These are phyloP conservation scores for Tringa solitaria DNA, from an alignment of 2,113 vertebrate genomes.

Conservation along the genomic window DNA sequence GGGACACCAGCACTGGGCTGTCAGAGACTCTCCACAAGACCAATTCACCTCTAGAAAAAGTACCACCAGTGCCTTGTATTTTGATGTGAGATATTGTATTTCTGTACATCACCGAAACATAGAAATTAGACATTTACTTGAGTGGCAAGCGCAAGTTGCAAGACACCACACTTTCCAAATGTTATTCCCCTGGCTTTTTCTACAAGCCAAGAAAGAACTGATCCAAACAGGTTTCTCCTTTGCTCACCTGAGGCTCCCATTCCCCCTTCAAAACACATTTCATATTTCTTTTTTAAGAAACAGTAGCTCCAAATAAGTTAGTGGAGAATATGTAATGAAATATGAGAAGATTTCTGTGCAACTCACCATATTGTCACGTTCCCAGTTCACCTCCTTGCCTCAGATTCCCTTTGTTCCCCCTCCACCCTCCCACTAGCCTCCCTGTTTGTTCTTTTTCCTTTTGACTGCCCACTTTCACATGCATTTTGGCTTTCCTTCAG, in stretches of 20 bases:
- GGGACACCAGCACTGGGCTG: not conserved
- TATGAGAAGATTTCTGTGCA: not conserved
- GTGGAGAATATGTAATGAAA: not conserved
- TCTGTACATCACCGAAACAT: not conserved
- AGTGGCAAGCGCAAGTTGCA: not conserved
- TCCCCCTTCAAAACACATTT: not conserved
- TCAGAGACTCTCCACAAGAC: not conserved
- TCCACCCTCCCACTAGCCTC: constrained; percentile 4
- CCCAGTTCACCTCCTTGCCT: constrained; percentile 8
- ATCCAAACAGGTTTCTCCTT: not conserved
- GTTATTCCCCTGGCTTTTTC: not conserved
- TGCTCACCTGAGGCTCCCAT: not conserved
- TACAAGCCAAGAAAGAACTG: not conserved
- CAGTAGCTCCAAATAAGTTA: not conserved
- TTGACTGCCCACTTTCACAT: not conserved
- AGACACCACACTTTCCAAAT: not conserved
- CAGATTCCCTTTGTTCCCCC: not conserved
- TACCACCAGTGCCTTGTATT: not conserved
- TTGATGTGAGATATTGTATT: not conserved
- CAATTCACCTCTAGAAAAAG: not conserved
- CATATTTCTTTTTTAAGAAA: not conserved
- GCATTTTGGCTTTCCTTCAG: not conserved
- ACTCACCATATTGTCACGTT: not conserved
- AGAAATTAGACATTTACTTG: not conserved
- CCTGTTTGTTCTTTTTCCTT: constrained; percentile 18